Base-by-base conservation (phyloP, 2,113 vertebrate species). In the Podarcis cretensis region DNA sequence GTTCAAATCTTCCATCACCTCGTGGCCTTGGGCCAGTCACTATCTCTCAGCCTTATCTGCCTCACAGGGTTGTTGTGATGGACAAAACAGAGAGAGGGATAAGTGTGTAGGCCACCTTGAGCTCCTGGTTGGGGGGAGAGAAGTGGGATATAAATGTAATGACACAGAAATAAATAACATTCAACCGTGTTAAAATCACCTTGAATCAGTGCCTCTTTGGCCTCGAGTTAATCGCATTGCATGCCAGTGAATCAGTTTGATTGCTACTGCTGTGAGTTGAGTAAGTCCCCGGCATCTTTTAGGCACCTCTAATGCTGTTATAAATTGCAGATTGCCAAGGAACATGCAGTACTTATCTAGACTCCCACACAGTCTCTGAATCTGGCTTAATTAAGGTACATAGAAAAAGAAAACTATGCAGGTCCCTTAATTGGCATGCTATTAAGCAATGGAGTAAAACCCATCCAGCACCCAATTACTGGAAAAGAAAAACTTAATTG, bases 291-390 rank as follows among this genome's bases (percentile, higher is more conserved):
- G 84, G 63, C 90, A 65, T 57, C 21, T 86, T 74, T 84, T 76
- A 84, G 77, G n/a, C 90, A 87, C 57, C n/a, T 59, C 48, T 87
- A 87, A 85, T 85, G 77, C 5, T 0, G 66, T 80, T 88, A 86
- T 74, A 94, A 93, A 92, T 90, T 83, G 86, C 83, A 85, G 73
- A 91, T 92, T 94, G 78, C 85, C 81, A 84, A 83, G 83, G 83
- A 40, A 90, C 81, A 54, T 43, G 76, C 32, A 88, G 57, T 87
- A 87, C 23, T 88, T 81, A 88, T 35, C 87, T 90, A 88, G 84
- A 68, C 89, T 91, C 79, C 4, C 4, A 6, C 75, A 76, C 1
- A 37, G 7, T 5, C 48, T 73, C 74, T 89, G 84, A 89, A 87
- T 87, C 88, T 80, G 88, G 86, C 89, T 89, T 92, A 83, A 90